Percentiles rank a stretch among this genome's conserved stretches.
These are phyloP conservation scores for Myrmophylax atrothorax DNA, from an alignment of 2,113 vertebrate species.

Conservation along the genomic window DNA sequence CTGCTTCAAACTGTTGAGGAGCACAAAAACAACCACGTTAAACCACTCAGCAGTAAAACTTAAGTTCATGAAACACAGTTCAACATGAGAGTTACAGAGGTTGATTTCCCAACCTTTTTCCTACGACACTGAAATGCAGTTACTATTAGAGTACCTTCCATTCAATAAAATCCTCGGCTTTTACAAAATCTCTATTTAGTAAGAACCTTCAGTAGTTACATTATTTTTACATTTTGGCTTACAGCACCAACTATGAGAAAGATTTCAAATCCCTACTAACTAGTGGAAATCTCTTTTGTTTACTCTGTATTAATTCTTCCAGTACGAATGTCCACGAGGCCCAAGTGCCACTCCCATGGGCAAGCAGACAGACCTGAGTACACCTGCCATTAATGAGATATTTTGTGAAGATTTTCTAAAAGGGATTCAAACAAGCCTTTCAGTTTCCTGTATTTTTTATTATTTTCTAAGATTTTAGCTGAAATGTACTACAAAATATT, in stretches of 20 bases:
- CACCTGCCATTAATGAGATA: background rate
- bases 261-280: background rate
- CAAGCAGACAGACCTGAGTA: background rate
- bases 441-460: background rate
- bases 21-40: background rate
- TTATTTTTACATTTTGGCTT: background rate
- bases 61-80: background rate
- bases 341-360: background rate
- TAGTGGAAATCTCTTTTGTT: background rate
- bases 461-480: background rate
- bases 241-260: background rate
- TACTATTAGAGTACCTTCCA: background rate
- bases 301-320: background rate
- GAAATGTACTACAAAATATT: background rate
- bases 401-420: background rate
- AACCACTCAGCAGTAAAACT: background rate
- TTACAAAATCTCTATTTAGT: background rate
- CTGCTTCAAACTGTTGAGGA: slow-evolving; percentile 85
- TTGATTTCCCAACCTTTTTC: background rate
- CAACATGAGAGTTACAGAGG: background rate
- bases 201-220: background rate
- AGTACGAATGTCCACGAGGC: background rate
- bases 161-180: background rate
- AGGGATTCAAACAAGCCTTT: background rate
- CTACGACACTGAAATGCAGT: background rate